Evolutionary conservation across 2,113 vertebrate genomes (phyloP).

Genomic region (Meleagris gallopavo): DNA sequence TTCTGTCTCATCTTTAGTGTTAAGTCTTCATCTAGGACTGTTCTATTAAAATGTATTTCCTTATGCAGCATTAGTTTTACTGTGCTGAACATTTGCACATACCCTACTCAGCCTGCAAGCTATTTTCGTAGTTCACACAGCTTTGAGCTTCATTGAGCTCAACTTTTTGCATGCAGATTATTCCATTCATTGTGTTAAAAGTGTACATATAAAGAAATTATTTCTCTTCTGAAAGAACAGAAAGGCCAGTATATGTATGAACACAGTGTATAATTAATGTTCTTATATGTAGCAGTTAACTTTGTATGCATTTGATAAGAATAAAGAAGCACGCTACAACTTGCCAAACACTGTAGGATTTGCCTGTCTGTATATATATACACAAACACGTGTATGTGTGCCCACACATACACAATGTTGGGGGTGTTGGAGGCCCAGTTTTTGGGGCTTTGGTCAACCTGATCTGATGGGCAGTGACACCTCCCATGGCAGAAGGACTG

Average conservation of each 20-base stretch:
- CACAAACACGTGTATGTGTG: accelerated
- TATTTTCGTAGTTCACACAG: conserved; percentile 3
- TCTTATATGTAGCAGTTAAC: neutral
- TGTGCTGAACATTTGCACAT: neutral
- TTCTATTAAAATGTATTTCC: neutral
- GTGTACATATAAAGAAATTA: neutral
- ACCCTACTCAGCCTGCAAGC: neutral
- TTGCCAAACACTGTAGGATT: neutral
- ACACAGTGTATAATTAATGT: neutral
- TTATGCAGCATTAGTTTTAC: neutral
- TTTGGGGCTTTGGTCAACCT: neutral
- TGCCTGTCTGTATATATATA: neutral
- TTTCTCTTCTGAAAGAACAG: neutral
- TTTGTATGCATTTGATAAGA: neutral
- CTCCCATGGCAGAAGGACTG: neutral
- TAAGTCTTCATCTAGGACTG: neutral
- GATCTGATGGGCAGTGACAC: neutral
- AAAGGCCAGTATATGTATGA: neutral
- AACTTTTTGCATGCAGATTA: neutral
- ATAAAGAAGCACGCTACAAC: neutral
- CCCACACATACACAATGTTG: neutral
- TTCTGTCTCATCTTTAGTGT: neutral
- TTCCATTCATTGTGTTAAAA: neutral
- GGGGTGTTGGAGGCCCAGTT: neutral
- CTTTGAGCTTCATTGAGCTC: neutral